Evolutionary conservation across 2,113 vertebrate genomes (phyloP).

Genomic region (Odontesthes bonariensis): DNA sequence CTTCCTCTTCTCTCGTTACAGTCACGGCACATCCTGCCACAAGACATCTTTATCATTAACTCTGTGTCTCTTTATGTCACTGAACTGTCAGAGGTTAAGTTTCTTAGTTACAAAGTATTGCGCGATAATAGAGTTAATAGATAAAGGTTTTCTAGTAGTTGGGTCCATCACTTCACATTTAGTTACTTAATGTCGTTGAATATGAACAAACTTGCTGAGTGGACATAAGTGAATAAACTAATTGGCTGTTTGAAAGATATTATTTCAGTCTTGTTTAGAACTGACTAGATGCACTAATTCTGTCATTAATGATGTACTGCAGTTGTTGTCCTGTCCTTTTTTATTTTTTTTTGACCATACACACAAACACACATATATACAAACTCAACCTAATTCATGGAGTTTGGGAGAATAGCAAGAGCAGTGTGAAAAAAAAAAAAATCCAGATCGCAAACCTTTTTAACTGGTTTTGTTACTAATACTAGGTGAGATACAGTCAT

Average conservation of each 20-base stretch:
- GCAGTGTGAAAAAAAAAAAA: background rate
- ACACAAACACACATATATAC: background rate
- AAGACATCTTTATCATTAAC: constrained; percentile 75
- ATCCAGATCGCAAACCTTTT: constrained; percentile 12
- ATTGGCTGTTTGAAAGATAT: constrained; percentile 62
- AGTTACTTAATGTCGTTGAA: constrained; percentile 57
- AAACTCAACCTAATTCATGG: constrained; percentile 3
- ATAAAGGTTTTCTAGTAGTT: constrained; percentile 52
- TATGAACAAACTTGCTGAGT: constrained; percentile 65
- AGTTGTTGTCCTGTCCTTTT: constrained; percentile 5
- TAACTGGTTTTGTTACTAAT: constrained; percentile 52
- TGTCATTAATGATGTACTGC: constrained; percentile 37
- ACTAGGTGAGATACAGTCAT: constrained; percentile 52
- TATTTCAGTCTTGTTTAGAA: constrained; percentile 44
- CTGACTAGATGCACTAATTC: constrained; percentile 39
- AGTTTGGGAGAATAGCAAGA: constrained; percentile 23
- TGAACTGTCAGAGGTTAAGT: constrained; percentile 59
- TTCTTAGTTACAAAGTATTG: constrained; percentile 61
- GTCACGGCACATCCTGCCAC: constrained; percentile 62
- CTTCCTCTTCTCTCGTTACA: constrained; percentile 18
- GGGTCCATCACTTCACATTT: constrained; percentile 50
- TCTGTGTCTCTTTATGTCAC: constrained; percentile 26
- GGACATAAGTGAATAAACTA: constrained; percentile 49
- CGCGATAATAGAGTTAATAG: constrained; percentile 70
- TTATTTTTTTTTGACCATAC: constrained; percentile 12